Conservation (phyloP, 2,888 invertebrate species). For the Megamerina dolium region DNA sequence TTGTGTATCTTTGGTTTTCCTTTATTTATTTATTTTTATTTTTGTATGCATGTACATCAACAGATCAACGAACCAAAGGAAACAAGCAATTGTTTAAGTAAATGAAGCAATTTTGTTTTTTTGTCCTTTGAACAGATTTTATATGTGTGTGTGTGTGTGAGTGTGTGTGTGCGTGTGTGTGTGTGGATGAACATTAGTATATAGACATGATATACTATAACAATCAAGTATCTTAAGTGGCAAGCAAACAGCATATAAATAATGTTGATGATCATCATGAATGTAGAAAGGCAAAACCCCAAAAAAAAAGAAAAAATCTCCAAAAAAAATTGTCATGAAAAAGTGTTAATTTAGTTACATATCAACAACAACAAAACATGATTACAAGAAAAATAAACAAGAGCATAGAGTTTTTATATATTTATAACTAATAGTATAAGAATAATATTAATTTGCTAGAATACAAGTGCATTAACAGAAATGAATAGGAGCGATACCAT, state of each 20-base stretch:
- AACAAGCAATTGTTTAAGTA: too few species aligned
- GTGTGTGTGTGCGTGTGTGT: conserved; percentile 9
- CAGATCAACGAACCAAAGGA: too few species aligned
- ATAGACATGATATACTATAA: too few species aligned
- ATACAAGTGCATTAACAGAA: too few species aligned
- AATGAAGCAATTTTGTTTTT: neutral
- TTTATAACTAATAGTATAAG: too few species aligned
- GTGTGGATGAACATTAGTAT: neutral
- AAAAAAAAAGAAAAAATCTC: neutral
- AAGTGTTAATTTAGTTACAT: conserved; percentile 1
- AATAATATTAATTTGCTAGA: too few species aligned
- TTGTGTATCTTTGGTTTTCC: too few species aligned
- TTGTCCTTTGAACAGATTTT: neutral
- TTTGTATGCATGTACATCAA: too few species aligned
- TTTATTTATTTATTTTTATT: too few species aligned
- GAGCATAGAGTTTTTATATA: too few species aligned
- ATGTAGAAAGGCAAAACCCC: neutral
- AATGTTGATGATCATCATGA: neutral
- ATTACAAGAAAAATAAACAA: too few species aligned
- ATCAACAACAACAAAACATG: neutral
- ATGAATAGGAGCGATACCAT: too few species aligned
- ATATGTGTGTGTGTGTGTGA: conserved; percentile 13
- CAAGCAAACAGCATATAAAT: neutral
- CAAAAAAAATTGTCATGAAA: conserved; percentile 5
- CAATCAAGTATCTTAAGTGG: neutral